A percentile compares a stretch with the other conserved stretches of the same genome.
These are phyloP conservation scores for Prochilodus magdalenae DNA, from an alignment of 2,113 vertebrate species.

Conservation along the genomic window DNA sequence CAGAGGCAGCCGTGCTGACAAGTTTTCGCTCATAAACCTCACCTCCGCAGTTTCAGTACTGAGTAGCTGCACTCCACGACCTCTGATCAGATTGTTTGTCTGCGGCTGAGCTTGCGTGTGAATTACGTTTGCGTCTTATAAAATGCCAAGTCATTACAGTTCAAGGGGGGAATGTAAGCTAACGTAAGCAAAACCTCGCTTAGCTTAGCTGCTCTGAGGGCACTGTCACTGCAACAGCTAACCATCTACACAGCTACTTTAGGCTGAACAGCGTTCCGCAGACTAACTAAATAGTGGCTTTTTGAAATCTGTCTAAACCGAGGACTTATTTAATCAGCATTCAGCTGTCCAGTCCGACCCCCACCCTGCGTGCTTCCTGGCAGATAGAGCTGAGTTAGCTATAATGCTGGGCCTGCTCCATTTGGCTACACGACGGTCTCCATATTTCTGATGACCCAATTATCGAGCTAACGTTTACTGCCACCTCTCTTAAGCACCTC, in stretches of 20 bases:
- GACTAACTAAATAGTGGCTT: background rate
- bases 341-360: background rate
- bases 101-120: background rate
- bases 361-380: background rate
- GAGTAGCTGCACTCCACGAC: background rate
- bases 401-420: conserved; percentile 26
- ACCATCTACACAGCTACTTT: background rate
- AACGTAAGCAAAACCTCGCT: conserved; percentile 19
- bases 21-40: background rate
- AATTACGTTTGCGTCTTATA: background rate
- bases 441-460: conserved; percentile 16
- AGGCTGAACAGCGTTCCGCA: background rate
- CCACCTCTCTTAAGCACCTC: background rate
- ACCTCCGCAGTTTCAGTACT: background rate
- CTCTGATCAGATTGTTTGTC: background rate
- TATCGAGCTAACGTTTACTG: background rate
- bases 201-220: background rate
- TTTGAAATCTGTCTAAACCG: background rate
- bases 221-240: background rate
- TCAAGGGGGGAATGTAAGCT: background rate
- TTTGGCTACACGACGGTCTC: background rate
- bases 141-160: background rate
- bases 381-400: background rate
- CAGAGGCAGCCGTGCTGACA: background rate
- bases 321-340: background rate